These are phyloP conservation scores for Ochropacha duplaris DNA, from an alignment of 2,888 invertebrate genomes.

Conservation along the genomic window DNA sequence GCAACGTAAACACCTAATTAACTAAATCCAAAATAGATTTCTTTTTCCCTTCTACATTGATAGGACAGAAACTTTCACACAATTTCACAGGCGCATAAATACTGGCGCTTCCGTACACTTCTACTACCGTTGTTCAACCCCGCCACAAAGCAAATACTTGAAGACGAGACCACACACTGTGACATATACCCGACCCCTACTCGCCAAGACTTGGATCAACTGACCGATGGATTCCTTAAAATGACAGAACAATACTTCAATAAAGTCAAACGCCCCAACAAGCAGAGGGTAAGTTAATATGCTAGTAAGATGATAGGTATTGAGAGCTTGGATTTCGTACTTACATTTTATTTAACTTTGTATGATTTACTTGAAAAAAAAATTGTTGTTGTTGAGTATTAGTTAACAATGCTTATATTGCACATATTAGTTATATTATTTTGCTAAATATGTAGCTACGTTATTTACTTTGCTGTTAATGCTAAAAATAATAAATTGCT, in stretches of 20 bases:
- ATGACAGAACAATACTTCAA: slow-evolving; percentile 94
- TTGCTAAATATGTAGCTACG: not conserved
- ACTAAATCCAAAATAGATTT: not conserved
- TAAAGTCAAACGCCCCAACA: slow-evolving; percentile 91
- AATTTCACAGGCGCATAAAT: slow-evolving; percentile 88
- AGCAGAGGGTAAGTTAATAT: slow-evolving; percentile 89
- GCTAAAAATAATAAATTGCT: not conserved
- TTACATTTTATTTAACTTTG: not conserved
- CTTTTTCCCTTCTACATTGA: not conserved
- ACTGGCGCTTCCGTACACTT: slow-evolving; percentile 95
- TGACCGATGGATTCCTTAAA: slow-evolving; percentile 88
- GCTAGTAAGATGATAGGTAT: not conserved
- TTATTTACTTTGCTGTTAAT: not conserved
- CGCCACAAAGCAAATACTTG: slow-evolving; percentile 90
- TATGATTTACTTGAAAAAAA: no score
- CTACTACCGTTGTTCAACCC: slow-evolving; percentile 92
- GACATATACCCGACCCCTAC: slow-evolving; percentile 91
- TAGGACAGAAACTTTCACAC: not conserved
- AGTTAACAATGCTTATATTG: no score
- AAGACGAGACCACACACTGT: slow-evolving; percentile 87
- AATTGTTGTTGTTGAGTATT: no score
- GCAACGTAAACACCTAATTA: no score
- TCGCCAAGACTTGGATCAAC: slow-evolving; percentile 84
- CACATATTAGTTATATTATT: not conserved
- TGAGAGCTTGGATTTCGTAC: slow-evolving; percentile 31